Percentiles rank a stretch among this genome's conserved stretches.
These are phyloP conservation scores for Pseudomyrmex flavicornis DNA, from an alignment of 1,140 invertebrate species.

Conservation along the genomic window DNA sequence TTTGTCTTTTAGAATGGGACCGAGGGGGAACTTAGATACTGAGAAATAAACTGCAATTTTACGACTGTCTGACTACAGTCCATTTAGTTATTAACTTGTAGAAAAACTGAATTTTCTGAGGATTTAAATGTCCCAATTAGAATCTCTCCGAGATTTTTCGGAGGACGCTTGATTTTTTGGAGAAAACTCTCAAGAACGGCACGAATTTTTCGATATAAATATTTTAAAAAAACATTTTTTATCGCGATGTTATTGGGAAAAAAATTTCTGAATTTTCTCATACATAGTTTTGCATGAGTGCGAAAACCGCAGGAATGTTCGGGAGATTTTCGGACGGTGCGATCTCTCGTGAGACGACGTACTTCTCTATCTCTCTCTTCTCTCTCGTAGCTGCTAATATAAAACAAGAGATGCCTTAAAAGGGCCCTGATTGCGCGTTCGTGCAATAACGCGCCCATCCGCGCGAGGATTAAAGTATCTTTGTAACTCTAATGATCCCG, in stretches of 20 bases:
- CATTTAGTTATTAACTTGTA: no score
- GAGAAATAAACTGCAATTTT: background rate
- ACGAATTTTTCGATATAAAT: no score
- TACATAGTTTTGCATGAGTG: background rate
- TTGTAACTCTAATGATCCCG: constrained; percentile 48
- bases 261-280: background rate
- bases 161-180: background rate
- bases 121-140: no score
- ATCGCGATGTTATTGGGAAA: background rate
- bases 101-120: background rate
- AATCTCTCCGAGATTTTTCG: background rate
- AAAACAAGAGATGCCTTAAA: constrained; percentile 37
- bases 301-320: background rate
- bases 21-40: background rate
- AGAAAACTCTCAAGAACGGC: no score
- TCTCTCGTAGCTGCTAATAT: background rate
- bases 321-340: background rate
- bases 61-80: background rate
- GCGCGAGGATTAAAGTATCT: constrained; percentile 51
- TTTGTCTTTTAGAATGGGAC: background rate
- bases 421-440: constrained; percentile 14
- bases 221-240: no score
- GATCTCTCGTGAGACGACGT: background rate
- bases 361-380: background rate
- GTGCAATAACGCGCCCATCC: constrained; percentile 43